Base-by-base conservation (phyloP, 2,888 invertebrate species). In the Cosmopolites sordidus region DNA sequence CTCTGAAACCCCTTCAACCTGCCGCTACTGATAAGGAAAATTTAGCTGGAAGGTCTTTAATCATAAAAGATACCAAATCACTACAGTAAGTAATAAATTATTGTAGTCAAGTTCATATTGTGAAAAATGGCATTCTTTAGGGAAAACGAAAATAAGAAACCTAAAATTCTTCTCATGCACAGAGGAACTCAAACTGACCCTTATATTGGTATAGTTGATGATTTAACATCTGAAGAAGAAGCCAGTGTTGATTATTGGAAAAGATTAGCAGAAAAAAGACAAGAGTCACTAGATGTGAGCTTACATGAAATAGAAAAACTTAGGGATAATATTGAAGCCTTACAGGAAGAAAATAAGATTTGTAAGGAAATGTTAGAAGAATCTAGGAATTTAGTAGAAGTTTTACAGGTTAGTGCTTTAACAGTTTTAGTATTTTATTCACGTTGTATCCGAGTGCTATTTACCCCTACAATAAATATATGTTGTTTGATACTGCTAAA, bases 231-330 rank as follows among this genome's bases (percentile, higher is more conserved):
- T 38, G 81, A 83, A 51, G 81, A 83, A 51, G 76, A 77, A 71
- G 84, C 89, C 2, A 83, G 87, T 51, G 83, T 84, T 65, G 81
- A 81, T 58, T 91, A 90, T 69, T 91, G 89, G 87, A 77, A 87
- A 72, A 75, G 81, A 41, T 69, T 90, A 58, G 87, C 89, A 16
- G 89, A 87, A 68, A 84, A 84, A 64, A 79, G 89, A 54, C 81
- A 86, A 52, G 74, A 81, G 61, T 86, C 86, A 1, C 72, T 91
- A 17, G 81, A 89, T 64, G 83, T 86, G 56, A 82, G 88, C 17
- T 76, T 90, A 18, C 78, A 81, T 51, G 89, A 90, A 72, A 89
- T 88, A 73, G 80, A 81, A 55, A 78, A 78, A 60, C 67, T 82
- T 16, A 76, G 78, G 58, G 78, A 78, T 30, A 71, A 76, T 54